phyloP scores from a whole-genome alignment of 2,113 vertebrate species.

The Oreochromis spilurus region DNA sequence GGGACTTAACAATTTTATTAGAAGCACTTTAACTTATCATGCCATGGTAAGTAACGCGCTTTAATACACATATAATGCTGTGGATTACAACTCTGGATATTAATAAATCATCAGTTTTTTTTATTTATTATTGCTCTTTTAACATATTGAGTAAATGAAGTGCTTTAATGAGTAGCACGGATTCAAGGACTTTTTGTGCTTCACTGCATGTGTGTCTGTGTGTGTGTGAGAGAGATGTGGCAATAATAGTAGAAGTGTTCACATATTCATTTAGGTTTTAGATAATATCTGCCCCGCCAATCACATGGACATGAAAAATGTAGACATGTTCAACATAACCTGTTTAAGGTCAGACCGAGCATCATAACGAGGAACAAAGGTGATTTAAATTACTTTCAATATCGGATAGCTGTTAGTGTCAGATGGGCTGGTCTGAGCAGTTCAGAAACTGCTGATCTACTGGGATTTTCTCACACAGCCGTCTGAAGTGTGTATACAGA shows the following conservation, averaged over 20 bases:
- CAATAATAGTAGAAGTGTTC: background rate
- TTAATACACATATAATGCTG: conserved; percentile 66
- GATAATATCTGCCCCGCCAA: background rate
- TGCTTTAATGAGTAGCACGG: conserved; percentile 56
- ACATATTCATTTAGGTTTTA: background rate
- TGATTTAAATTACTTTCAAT: background rate
- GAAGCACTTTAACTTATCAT: conserved; percentile 66
- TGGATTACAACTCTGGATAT: conserved; percentile 67
- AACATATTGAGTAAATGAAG: conserved; percentile 47
- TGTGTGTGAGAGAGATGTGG: background rate
- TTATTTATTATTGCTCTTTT: conserved; percentile 61
- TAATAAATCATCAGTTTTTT: conserved; percentile 66
- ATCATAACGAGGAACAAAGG: background rate
- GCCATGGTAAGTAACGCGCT: conserved; percentile 63
- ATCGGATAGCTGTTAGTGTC: background rate
- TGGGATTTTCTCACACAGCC: background rate
- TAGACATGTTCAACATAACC: background rate
- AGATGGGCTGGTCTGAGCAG: background rate
- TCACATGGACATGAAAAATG: background rate
- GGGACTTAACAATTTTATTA: conserved; percentile 70
- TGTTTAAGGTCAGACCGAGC: background rate
- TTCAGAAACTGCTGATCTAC: background rate
- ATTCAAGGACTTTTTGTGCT: conserved; percentile 30
- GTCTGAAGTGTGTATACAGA: background rate
- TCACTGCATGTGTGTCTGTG: background rate